Evolutionary conservation across 2,888 invertebrate genomes (phyloP), one percentile per base, ranked within the genome.

Genomic region (Agapostemon virescens): DNA sequence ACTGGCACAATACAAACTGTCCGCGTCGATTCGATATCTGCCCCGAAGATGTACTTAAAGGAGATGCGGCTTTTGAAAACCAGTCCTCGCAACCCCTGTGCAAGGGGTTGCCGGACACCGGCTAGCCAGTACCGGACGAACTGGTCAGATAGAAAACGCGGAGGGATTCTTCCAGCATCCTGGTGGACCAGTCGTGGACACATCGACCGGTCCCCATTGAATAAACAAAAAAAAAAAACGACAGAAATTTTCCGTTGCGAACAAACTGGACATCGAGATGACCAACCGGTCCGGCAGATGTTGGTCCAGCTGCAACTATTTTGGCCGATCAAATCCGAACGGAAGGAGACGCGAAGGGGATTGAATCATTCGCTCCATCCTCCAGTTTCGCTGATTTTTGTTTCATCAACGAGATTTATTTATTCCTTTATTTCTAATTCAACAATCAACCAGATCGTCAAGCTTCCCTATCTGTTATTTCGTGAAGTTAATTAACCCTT

Each of bases 261-360:
- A 1, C 68, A 64, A 88, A 90, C 90, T 89, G 91, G 91, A 90
- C 88, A 90, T 89, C 74, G 89, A 90, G 90, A 91, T 91, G 90
- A 91, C 88, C 89, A 89, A 90, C 91, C 91, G 92, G 91, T 89
- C 89, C 85, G 90, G 92, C 93, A 93, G 93, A 93, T 92, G 93
- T 90, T 88, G 90, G 87, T 91, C 89, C 92, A 91, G 91, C 91
- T 91, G 91, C 89, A 85, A 82, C 76, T 78, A 61, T 72, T 23
- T 63, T 78, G 67, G 66, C 58, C 63, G 69, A 75, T 74, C 23
- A 75, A 74, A 80, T 52, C 58, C 70, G 70, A 49, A 36, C 40
- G 79, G 74, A 73, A 83, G 67, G 69, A 79, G 42, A 13, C 58
- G 49, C 20, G 7, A 49, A 40, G 55, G 79, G 81, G 71, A 63